Evolutionary conservation across 2,797 vertebrate species (phyloP), one percentile per base, ranked within the genome.

Genomic region (Eulemur coronatus): DNA sequence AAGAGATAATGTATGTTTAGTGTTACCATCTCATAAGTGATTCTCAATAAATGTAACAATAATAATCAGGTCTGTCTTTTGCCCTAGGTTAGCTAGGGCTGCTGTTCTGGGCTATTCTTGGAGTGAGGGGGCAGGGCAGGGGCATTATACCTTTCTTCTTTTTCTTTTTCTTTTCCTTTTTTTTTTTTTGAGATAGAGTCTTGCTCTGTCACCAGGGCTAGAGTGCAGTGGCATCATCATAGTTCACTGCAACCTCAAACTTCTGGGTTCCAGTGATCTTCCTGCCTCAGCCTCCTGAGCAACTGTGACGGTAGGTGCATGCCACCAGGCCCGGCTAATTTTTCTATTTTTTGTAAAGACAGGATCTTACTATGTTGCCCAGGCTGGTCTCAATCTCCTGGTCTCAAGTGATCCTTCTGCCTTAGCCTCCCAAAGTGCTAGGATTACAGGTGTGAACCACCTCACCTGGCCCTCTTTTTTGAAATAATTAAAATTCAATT

Each of bases 401-500:
- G 7, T 30, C 30, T 65, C 61, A n/a, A 65, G 61, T 17, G 6
- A 65, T 65, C 61, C 33, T 65, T 33, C 30, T 15, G 15, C 14
- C 15, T 65, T 65, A 33, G 61, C 61, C 61, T 65, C 33, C 33
- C 30, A 65, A n/a, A 65, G 33, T n/a, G 33, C 61, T 65, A 65
- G 33, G 14, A 57, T 57, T 57, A 26, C 10, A 57, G 55, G 55
- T 26, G 55, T 57, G 24, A 65, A 8, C 61, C 61, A 65, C 61
- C 61, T 65, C 2, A 17, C 7, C 61, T 7, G 7, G 61, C 2
- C 14, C 33, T 65, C 61, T 65, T 65, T 33, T 65, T 65, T 78
- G 70, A 96, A 94, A 95, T 87, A 89, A 75, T 85, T 79, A 72
- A 89, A 89, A 59, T 89, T 76, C 35, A 75, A 1, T 88, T 95